These are phyloP conservation scores for Urosaurus nigricauda DNA, from an alignment of 2,797 vertebrate species.

Conservation along the genomic window DNA sequence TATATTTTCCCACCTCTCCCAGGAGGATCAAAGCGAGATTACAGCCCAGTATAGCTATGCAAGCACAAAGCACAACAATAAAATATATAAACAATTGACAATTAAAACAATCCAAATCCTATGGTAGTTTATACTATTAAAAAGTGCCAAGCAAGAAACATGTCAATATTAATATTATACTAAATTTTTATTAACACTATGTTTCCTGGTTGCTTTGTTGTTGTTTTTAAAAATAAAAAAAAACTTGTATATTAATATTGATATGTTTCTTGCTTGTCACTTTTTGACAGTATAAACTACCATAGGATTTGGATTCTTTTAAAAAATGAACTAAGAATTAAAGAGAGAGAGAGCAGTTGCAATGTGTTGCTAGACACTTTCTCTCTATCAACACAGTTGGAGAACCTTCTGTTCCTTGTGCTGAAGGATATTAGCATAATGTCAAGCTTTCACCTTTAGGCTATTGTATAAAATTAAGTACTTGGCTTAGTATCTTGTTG, in stretches of 20 bases:
- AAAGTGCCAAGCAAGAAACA: not conserved
- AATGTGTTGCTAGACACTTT: slow-evolving; percentile 9
- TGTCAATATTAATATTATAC: not conserved
- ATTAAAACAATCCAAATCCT: not conserved
- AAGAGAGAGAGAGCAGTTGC: slow-evolving; percentile 23
- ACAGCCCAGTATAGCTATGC: too few species aligned
- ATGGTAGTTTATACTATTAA: not conserved
- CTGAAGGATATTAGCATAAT: slow-evolving; percentile 60
- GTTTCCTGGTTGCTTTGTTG: not conserved
- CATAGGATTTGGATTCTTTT: not conserved
- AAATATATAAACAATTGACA: too few species aligned
- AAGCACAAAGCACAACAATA: too few species aligned
- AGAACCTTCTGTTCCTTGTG: slow-evolving; percentile 58
- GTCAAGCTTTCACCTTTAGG: slow-evolving; percentile 55
- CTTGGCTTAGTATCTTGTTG: slow-evolving; percentile 56
- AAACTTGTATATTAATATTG: not conserved
- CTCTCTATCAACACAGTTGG: slow-evolving; percentile 40
- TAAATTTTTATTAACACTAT: not conserved
- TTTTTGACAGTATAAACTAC: not conserved
- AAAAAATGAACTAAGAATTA: not conserved
- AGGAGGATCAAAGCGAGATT: too few species aligned
- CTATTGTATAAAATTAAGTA: slow-evolving; percentile 57
- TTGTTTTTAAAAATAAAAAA: not conserved
- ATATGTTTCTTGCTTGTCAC: not conserved
- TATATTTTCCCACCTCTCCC: too few species aligned